phyloP scores from a whole-genome alignment of 2,797 vertebrate genomes.

The Acestrorhynchus altus region DNA sequence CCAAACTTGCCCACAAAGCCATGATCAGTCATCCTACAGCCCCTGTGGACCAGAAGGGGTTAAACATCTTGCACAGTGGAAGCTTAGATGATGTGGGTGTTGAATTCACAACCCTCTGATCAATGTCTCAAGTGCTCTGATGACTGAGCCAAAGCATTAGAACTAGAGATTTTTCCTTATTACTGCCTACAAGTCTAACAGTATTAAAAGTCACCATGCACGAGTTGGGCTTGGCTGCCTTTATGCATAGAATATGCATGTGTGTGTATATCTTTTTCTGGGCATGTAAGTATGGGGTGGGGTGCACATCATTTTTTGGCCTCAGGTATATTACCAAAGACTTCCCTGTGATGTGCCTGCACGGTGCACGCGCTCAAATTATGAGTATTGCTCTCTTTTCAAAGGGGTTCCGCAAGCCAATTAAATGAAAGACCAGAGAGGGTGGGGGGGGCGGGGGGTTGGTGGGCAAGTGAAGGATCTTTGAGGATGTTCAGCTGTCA shows the following conservation, averaged over 20 bases:
- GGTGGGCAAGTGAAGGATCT: neutral
- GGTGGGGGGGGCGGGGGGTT: neutral
- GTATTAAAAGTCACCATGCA: neutral
- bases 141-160: too few relatives aligned
- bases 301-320: neutral
- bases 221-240: neutral
- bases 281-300: neutral
- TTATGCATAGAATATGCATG: neutral
- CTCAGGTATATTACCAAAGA: neutral
- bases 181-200: neutral
- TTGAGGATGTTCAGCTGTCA: slow-evolving; percentile 23
- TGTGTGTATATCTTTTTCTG: neutral
- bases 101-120: too few relatives aligned
- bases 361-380: neutral
- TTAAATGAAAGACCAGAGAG: slow-evolving; percentile 6
- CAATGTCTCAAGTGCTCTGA: too few relatives aligned
- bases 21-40: too few relatives aligned
- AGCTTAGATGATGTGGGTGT: too few relatives aligned
- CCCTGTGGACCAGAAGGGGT: too few relatives aligned
- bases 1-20: too few relatives aligned
- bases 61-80: too few relatives aligned
- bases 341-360: neutral
- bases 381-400: neutral
- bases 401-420: slow-evolving; percentile 1
- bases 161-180: too few relatives aligned